A percentile compares a stretch with the other conserved stretches of the same genome.
phyloP scores from a whole-genome alignment of 2,888 invertebrate species.

The Cantharis rufa region DNA sequence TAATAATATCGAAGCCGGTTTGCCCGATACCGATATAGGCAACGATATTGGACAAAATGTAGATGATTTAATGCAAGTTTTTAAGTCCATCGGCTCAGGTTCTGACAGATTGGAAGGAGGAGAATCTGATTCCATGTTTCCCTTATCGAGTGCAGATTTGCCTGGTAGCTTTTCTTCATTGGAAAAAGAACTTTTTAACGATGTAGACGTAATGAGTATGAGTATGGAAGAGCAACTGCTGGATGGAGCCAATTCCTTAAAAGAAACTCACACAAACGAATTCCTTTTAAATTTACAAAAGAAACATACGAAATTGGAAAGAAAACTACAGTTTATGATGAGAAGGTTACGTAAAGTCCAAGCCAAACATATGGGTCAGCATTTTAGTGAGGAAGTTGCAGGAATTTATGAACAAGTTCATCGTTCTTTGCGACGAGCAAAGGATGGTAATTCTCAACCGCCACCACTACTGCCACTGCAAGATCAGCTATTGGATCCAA shows the following conservation, averaged over 20 bases:
- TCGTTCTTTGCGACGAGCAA: slow-evolving; percentile 53
- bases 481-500: not conserved
- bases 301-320: slow-evolving; percentile 59
- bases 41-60: slow-evolving; percentile 55
- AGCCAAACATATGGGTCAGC: slow-evolving; percentile 73
- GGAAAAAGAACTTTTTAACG: slow-evolving; percentile 55
- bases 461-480: slow-evolving; percentile 11
- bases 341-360: slow-evolving; percentile 78
- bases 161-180: slow-evolving; percentile 45
- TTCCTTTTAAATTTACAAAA: slow-evolving; percentile 58
- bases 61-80: slow-evolving; percentile 73
- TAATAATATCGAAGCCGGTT: slow-evolving; percentile 58
- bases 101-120: slow-evolving; percentile 51
- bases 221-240: slow-evolving; percentile 53
- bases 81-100: slow-evolving; percentile 72
- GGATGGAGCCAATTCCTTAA: slow-evolving; percentile 53
- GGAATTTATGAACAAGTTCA: slow-evolving; percentile 78
- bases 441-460: slow-evolving; percentile 23
- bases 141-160: slow-evolving; percentile 47
- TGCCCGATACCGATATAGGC: slow-evolving; percentile 45
- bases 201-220: slow-evolving; percentile 61
- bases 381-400: slow-evolving; percentile 77
- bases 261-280: slow-evolving; percentile 57
- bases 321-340: slow-evolving; percentile 72
- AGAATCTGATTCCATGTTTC: slow-evolving; percentile 48